Conservation (phyloP, 2,888 invertebrate genomes). For the Scelioninae gen. 1 region DNA sequence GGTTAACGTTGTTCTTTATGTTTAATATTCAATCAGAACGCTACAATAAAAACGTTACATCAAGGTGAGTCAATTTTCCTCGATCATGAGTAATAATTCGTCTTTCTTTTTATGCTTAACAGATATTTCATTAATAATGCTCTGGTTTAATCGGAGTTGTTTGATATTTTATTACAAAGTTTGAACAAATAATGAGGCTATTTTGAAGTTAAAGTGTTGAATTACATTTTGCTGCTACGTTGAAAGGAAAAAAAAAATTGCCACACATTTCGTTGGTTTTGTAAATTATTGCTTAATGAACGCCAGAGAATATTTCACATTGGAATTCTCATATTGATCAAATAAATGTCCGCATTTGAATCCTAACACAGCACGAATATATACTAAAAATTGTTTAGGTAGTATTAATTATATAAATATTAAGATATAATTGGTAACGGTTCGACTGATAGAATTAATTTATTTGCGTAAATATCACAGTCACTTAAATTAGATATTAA, state of each 20-base stretch:
- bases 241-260: neutral
- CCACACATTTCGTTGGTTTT: neutral
- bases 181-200: neutral
- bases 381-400: neutral
- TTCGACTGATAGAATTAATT: neutral
- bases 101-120: neutral
- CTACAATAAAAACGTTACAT: slow-evolving; percentile 30
- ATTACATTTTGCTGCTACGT: neutral
- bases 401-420: neutral
- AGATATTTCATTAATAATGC: slow-evolving; percentile 5
- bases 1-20: slow-evolving; percentile 38
- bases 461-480: neutral
- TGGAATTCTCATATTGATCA: neutral
- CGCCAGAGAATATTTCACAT: neutral
- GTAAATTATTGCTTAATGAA: neutral
- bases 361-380: neutral
- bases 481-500: slow-evolving; percentile 1
- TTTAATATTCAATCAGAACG: slow-evolving; percentile 47
- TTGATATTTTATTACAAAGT: slow-evolving; percentile 1
- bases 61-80: slow-evolving; percentile 7
- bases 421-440: neutral
- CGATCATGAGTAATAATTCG: neutral
- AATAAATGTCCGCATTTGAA: neutral
- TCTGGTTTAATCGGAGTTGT: neutral
- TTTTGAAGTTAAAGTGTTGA: neutral